Evolutionary conservation across 2,888 invertebrate genomes (phyloP), one percentile per base, ranked within the genome.

Genomic region (Dioctria linearis): DNA sequence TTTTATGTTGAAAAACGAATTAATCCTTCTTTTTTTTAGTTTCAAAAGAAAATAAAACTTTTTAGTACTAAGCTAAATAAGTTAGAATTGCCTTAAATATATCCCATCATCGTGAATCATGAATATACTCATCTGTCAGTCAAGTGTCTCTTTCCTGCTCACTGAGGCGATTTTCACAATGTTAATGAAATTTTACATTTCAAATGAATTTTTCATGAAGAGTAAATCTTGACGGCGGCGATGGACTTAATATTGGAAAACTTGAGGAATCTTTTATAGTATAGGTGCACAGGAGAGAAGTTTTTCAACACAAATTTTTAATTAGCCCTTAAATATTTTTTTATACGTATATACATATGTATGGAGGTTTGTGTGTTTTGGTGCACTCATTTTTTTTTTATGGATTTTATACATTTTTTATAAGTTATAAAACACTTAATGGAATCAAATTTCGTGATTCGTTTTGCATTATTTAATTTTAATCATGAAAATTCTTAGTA

Each of bases 251-350:
- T 51, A 51, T 49, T 49, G 49, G 13, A 37, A n/a, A n/a, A n/a
- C 49, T 69, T 9, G 4, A 25, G 69, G 39, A n/a, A 25, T 25
- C 25, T 2, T 25, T 25, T 25, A 25, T 25, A 25, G 25, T 25
- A 25, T 25, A 25, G 49, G 8, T n/a, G 9, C 5, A 42, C n/a
- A 11, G 11, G 3, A 25, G 51, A 46, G 11, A 69, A 51, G 11
- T 49, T 51, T 13, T 5, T 25, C 51, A 69, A 39, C 25, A 69
- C 39, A 69, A 69, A 39, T 51, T 69, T 69, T 69, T 69, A 69
- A 69, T 69, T 69, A 69, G 51, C 9, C 49, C 11, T 37, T 39
- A 11, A 54, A n/a, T 54, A 11, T 54, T 54, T 46, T 46, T 46
- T 46, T 8, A 46, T 46, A 46, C 46, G 46, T 46, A 46, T 46